Evolutionary conservation across 2,888 invertebrate genomes (phyloP).

Genomic region (Netelia inedita): DNA sequence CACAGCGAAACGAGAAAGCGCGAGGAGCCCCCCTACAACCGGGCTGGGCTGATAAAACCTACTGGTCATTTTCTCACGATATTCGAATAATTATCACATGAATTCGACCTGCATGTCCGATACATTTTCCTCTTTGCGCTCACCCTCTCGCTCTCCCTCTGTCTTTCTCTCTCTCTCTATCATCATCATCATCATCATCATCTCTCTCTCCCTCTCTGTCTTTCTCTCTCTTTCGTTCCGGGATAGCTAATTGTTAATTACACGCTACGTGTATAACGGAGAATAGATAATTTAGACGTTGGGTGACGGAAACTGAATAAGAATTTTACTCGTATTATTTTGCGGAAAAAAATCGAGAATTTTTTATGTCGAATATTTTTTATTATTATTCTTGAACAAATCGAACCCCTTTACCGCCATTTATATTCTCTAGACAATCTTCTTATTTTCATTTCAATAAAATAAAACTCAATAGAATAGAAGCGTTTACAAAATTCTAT

Average conservation of each 20-base stretch:
- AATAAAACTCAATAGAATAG: no score
- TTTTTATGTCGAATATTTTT: background rate
- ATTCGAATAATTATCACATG: slow-evolving; percentile 61
- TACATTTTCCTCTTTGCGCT: slow-evolving; percentile 44
- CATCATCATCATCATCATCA: no score
- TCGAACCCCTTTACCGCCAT: no score
- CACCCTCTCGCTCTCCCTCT: background rate
- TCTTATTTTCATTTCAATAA: no score
- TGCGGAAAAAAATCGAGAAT: background rate
- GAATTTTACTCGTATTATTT: no score
- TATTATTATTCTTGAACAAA: no score
- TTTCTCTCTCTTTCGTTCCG: no score
- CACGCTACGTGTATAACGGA: slow-evolving; percentile 4
- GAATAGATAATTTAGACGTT: slow-evolving; percentile 14
- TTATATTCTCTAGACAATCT: no score
- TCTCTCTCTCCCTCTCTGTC: no score
- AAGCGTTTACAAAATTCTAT: no score
- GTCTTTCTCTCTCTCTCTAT: no score
- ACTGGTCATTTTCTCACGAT: slow-evolving; percentile 54
- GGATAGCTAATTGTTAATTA: slow-evolving; percentile 48
- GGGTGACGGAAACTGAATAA: background rate
- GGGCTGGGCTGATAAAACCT: slow-evolving; percentile 41
- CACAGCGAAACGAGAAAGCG: slow-evolving; percentile 16
- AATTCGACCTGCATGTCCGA: slow-evolving; percentile 48
- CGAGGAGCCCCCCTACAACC: background rate